Percentiles rank a stretch among this genome's conserved stretches.
phyloP scores from a whole-genome alignment of 2,888 invertebrate genomes.

The Tinea pellionella region DNA sequence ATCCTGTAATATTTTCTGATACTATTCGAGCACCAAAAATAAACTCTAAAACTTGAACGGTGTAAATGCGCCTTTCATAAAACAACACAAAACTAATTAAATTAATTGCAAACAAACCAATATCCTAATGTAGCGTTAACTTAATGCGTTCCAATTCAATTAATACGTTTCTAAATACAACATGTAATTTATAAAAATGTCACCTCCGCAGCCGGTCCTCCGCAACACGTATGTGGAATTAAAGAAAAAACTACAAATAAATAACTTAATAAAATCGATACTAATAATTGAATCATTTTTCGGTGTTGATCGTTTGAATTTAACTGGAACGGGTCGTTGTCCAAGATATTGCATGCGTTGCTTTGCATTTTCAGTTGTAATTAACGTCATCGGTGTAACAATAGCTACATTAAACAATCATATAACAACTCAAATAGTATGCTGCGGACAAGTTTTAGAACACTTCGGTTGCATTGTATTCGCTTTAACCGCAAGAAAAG shows the following conservation, averaged over 20 bases:
- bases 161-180: too few relatives aligned
- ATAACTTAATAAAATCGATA: not conserved
- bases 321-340: not conserved
- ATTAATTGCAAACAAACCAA: too few relatives aligned
- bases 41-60: too few relatives aligned
- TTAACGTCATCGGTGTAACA: not conserved
- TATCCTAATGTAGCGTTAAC: too few relatives aligned
- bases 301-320: slow-evolving; percentile 5
- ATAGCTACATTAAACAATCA: not conserved
- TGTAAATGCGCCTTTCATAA: too few relatives aligned
- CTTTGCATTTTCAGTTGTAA: not conserved
- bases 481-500: not conserved
- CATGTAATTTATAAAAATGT: not conserved
- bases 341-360: not conserved
- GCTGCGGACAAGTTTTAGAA: not conserved
- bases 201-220: slow-evolving; percentile 2
- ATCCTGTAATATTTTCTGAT: too few relatives aligned
- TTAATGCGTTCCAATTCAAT: too few relatives aligned
- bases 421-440: slow-evolving; percentile 8
- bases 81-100: too few relatives aligned
- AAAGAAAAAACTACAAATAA: not conserved
- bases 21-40: too few relatives aligned
- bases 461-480: not conserved
- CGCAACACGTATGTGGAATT: not conserved
- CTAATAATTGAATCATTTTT: not conserved